phyloP scores from a whole-genome alignment of 2,888 invertebrate genomes.

The Drosophila eohydei region DNA sequence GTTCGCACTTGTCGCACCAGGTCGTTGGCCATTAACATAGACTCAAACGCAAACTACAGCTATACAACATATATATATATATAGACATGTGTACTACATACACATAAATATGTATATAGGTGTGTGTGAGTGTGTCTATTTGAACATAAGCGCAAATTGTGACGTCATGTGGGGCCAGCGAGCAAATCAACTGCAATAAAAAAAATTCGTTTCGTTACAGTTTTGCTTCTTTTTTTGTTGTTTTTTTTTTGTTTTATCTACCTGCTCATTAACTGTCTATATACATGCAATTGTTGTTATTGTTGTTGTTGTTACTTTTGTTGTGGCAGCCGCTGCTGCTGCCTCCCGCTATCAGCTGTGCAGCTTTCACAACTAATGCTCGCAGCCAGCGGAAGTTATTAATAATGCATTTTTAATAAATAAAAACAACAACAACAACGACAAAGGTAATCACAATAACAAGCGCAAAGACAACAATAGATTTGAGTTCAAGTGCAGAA shows the following conservation, averaged over 20 bases:
- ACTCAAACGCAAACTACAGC: not conserved
- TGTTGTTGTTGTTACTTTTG: constrained; percentile 17
- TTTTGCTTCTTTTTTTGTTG: constrained; percentile 41
- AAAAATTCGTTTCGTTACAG: constrained; percentile 60
- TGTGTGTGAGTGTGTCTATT: not conserved
- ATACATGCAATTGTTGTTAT: constrained; percentile 54
- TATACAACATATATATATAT: not conserved
- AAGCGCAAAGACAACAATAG: constrained; percentile 46
- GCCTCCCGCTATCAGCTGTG: constrained; percentile 45
- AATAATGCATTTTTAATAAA: constrained; percentile 71
- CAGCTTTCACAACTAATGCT: constrained; percentile 41
- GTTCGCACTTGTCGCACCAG: constrained; percentile 33
- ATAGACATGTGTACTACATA: not conserved
- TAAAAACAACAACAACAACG: constrained; percentile 20
- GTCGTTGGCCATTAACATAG: constrained; percentile 48
- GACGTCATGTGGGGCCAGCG: constrained; percentile 56
- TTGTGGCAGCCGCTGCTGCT: constrained; percentile 13
- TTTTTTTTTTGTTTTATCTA: constrained; percentile 31
- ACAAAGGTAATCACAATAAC: constrained; percentile 21
- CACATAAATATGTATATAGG: not conserved
- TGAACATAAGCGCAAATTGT: constrained; percentile 19
- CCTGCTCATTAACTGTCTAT: constrained; percentile 61
- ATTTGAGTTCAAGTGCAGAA: constrained; percentile 34
- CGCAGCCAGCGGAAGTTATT: constrained; percentile 64
- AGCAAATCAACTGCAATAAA: constrained; percentile 50